Base-by-base conservation (phyloP, 2,888 invertebrate genomes). In the Phoenoteleia sp. region DNA sequence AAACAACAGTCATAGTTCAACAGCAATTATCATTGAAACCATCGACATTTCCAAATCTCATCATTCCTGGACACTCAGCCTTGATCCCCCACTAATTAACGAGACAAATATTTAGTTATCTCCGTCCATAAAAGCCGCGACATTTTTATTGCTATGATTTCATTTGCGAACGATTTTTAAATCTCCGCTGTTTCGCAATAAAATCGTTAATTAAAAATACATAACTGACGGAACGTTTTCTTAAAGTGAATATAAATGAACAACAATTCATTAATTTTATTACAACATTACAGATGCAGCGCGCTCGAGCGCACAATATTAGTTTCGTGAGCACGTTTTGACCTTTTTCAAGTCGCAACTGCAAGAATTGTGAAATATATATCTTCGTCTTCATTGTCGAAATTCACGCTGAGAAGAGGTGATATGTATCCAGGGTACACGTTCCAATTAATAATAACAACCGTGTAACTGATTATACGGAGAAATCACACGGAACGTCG, bases 201-300 rank as follows among this genome's bases (percentile, higher is more conserved):
- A 47, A 66, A 49, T n/a, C 21, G 64, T 19, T 64, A 64, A 64
- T 64, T 64, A 66, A 66, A 66, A 66, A 66, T 49, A 49, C 64
- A 67, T 67, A 52, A 39, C 52, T 33, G 49, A 49, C 7, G 66
- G 25, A 42, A 42, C 42, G 52, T 33, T 60, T 39, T 39, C 33
- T 54, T 42, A 15, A n/a, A n/a, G 42, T 42, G 60, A 71, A 62
- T 60, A 67, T 60, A 58, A 67, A 67, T 67, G 66, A 81, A 66
- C 49, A 74, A 74, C 74, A 81, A 74, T 81, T 81, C 74, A 74
- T 81, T 81, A 67, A 74, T 75, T 75, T 64, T 64, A 52, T 75
- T 75, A 75, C 64, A 64, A 64, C 75, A 75, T 75, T 64, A 56
- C 52, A 64, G 19, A 54, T 54, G 54, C 64, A 42, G 42, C 45